Evolutionary conservation across 1,140 invertebrate genomes (phyloP), one percentile per base, ranked within the genome.

Genomic region (Habropoda laboriosa): DNA sequence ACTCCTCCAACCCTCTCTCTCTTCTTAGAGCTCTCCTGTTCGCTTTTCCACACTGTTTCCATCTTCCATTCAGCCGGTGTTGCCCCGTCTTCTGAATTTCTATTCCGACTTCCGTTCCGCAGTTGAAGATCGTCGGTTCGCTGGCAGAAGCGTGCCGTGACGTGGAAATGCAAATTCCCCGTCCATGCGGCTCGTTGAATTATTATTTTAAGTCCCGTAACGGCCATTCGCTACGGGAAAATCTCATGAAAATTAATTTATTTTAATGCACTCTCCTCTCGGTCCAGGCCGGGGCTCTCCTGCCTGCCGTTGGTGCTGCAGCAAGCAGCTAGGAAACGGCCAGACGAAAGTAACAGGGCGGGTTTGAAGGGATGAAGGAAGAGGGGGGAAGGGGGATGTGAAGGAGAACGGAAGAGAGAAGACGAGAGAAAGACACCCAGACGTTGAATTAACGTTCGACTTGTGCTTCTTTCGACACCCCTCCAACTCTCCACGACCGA

Each of bases 231-330:
- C 87, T 85, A 86, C 70, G 85, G 78, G 85, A 83, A 90, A 90
- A 90, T 90, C 89, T 90, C 89, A 90, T 90, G 89, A 90, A 90
- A 90, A 90, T 90, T 90, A 90, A 90, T 90, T 90, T 90, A 90
- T 90, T 90, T 91, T 91, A 91, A 91, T 90, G 89, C 88, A 89
- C 89, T 88, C 42, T 21, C 24, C 21, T 10, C 40, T 30, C 83
- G 87, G 88, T 89, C 85, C 89, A 87, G 85, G 49, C 61, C 64
- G 78, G 38, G 75, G 53, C 75, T 79, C n/a, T n/a, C n/a, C n/a
- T n/a, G n/a, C n/a, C n/a, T n/a, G n/a, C n/a, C n/a, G n/a, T n/a
- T n/a, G n/a, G n/a, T n/a, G n/a, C n/a, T n/a, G n/a, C n/a, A n/a
- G n/a, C n/a, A n/a, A n/a, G 82, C 72, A 58, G 40, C 24, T n/a